Evolutionary conservation across 2,888 invertebrate genomes (phyloP).

Genomic region (Venusia cambrica): DNA sequence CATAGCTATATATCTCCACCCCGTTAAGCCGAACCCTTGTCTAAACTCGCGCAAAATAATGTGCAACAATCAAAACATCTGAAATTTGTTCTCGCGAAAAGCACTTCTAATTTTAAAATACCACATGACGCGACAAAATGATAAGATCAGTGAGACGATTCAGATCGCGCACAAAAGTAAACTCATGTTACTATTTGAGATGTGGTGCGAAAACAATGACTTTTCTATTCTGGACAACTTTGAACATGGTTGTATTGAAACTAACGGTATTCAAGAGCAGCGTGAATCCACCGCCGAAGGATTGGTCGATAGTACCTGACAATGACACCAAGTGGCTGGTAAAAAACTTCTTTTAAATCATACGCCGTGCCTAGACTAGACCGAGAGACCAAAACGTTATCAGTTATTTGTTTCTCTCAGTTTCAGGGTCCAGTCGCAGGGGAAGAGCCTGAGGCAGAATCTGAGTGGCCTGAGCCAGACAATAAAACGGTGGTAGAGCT

Average conservation of each 20-base stretch:
- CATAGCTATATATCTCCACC: conserved; percentile 29
- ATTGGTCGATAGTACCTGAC: conserved; percentile 66
- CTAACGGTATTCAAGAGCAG: conserved; percentile 73
- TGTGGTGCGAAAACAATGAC: conserved; percentile 72
- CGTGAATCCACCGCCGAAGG: conserved; percentile 51
- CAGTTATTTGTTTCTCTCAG: conserved; percentile 32
- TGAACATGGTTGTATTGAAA: conserved; percentile 72
- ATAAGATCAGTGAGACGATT: conserved; percentile 56
- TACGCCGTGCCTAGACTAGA: too few species aligned
- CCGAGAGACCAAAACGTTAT: background rate
- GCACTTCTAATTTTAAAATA: conserved; percentile 31
- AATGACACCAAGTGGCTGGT: conserved; percentile 76
- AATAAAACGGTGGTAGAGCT: conserved; percentile 70
- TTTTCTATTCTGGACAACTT: conserved; percentile 70
- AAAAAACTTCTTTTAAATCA: too few species aligned
- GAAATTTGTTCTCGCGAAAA: conserved; percentile 26
- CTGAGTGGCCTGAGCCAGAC: conserved; percentile 61
- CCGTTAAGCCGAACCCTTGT: conserved; percentile 19
- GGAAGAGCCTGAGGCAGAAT: conserved; percentile 45
- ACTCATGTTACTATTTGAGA: conserved; percentile 59
- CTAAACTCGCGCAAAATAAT: conserved; percentile 35
- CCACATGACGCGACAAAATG: conserved; percentile 65
- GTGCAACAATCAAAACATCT: conserved; percentile 23
- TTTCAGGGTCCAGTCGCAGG: conserved; percentile 65
- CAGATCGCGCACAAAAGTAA: conserved; percentile 54